phyloP scores from a whole-genome alignment of 2,797 vertebrate genomes.

The Characodon lateralis region DNA sequence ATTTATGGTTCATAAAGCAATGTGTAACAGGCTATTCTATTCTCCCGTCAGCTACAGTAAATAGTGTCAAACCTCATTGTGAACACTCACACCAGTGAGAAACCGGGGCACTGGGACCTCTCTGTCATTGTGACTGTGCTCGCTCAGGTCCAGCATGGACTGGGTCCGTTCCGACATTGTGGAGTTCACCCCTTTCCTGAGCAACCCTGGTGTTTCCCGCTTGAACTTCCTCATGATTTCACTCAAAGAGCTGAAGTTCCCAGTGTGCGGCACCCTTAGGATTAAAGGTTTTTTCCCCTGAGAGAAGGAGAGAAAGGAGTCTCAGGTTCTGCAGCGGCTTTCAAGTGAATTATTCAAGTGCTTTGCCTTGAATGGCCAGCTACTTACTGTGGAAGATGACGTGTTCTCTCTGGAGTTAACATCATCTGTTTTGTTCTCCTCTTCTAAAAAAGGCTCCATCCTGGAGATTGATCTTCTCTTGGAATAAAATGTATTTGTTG shows the following conservation, averaged over 20 bases:
- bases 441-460: slow-evolving; percentile 22
- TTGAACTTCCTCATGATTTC: slow-evolving; percentile 72
- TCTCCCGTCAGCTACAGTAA: neutral
- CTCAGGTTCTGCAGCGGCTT: slow-evolving; percentile 7
- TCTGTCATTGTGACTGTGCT: slow-evolving; percentile 11
- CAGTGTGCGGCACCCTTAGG: slow-evolving; percentile 59
- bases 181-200: slow-evolving; percentile 6
- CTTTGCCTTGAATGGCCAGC: neutral
- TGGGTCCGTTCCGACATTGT: slow-evolving; percentile 58
- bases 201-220: slow-evolving; percentile 16
- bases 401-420: slow-evolving; percentile 22
- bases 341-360: neutral
- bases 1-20: neutral
- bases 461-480: neutral
- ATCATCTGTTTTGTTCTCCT: slow-evolving; percentile 7
- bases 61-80: neutral
- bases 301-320: slow-evolving; percentile 21
- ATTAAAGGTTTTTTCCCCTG: slow-evolving; percentile 69
- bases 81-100: slow-evolving; percentile 62
- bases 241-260: slow-evolving; percentile 61
- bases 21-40: neutral
- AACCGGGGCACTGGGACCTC: slow-evolving; percentile 38
- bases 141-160: slow-evolving; percentile 73
- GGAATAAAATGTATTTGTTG: neutral
- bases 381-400: slow-evolving; percentile 58